These are phyloP conservation scores for Auanema freiburgensis DNA, from an alignment of 2,888 invertebrate species.

Conservation along the genomic window DNA sequence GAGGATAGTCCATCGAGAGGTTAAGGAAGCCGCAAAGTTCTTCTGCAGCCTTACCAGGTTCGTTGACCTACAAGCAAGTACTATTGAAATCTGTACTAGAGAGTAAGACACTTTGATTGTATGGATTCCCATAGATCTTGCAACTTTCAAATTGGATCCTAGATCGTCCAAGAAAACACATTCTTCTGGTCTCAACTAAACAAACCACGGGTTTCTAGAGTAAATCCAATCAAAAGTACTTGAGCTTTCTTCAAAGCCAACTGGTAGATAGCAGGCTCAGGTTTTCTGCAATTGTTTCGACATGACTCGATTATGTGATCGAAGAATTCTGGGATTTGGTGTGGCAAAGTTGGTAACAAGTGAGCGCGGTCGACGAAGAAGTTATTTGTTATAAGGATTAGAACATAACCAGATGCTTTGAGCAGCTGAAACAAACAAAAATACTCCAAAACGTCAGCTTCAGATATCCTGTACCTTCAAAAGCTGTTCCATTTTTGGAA, in stretches of 20 bases:
- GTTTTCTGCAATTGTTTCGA: slow-evolving; percentile 66
- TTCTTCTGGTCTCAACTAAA: slow-evolving; percentile 29
- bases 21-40: slow-evolving; percentile 25
- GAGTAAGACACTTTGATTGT: slow-evolving; percentile 66
- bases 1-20: slow-evolving; percentile 19
- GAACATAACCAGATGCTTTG: slow-evolving; percentile 65
- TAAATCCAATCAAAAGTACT: slow-evolving; percentile 12
- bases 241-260: slow-evolving; percentile 57
- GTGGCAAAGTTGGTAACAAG: slow-evolving; percentile 38
- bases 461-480: slow-evolving; percentile 8
- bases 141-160: slow-evolving; percentile 66
- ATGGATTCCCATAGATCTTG: slow-evolving; percentile 64
- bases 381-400: slow-evolving; percentile 68
- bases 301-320: slow-evolving; percentile 66
- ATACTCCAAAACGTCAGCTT: neutral
- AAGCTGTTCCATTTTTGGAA: slow-evolving; percentile 21
- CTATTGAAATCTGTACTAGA: too few species aligned
- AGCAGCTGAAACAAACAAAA: slow-evolving; percentile 44
- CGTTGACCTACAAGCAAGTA: slow-evolving; percentile 18
- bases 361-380: slow-evolving; percentile 59
- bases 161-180: slow-evolving; percentile 67
- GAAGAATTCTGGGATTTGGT: slow-evolving; percentile 29
- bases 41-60: slow-evolving; percentile 27
- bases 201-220: neutral
- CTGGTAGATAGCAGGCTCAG: slow-evolving; percentile 65